phyloP scores from a whole-genome alignment of 1,140 invertebrate species.

The Physella acuta region DNA sequence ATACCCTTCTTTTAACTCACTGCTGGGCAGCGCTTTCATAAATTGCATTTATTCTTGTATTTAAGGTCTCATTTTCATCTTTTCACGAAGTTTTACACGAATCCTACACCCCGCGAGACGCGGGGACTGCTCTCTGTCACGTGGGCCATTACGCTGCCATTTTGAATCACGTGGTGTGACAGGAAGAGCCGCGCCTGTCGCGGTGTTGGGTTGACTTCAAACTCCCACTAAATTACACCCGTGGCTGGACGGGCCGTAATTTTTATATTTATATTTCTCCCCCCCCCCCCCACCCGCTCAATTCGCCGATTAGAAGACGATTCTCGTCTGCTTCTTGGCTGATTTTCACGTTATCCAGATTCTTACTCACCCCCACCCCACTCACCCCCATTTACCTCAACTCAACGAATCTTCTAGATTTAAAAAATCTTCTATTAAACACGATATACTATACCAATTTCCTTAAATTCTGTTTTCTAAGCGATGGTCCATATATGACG shows the following conservation, averaged over 20 bases:
- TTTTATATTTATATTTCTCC: too few species aligned
- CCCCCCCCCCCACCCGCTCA: too few species aligned
- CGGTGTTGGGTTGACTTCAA: constrained; percentile 12
- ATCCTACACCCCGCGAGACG: not conserved
- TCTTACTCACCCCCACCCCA: not conserved
- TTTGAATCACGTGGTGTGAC: constrained; percentile 12
- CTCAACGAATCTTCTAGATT: too few species aligned
- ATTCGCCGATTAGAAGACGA: not conserved
- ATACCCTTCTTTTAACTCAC: not conserved
- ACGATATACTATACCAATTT: too few species aligned
- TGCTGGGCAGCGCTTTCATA: not conserved
- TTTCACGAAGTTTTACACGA: not conserved
- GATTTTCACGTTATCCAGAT: constrained; percentile 14
- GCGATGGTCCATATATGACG: too few species aligned
- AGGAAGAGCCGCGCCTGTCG: constrained; percentile 4
- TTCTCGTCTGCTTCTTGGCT: not conserved
- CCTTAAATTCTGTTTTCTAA: too few species aligned
- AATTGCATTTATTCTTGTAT: not conserved
- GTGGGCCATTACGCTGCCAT: not conserved
- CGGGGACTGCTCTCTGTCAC: constrained; percentile 3
- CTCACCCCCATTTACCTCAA: too few species aligned
- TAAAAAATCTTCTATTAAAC: too few species aligned
- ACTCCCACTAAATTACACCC: constrained; percentile 16
- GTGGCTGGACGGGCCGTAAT: not conserved
- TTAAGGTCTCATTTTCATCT: constrained; percentile 6